phyloP scores from a whole-genome alignment of 2,888 invertebrate genomes.

The Mythimna albipuncta region DNA sequence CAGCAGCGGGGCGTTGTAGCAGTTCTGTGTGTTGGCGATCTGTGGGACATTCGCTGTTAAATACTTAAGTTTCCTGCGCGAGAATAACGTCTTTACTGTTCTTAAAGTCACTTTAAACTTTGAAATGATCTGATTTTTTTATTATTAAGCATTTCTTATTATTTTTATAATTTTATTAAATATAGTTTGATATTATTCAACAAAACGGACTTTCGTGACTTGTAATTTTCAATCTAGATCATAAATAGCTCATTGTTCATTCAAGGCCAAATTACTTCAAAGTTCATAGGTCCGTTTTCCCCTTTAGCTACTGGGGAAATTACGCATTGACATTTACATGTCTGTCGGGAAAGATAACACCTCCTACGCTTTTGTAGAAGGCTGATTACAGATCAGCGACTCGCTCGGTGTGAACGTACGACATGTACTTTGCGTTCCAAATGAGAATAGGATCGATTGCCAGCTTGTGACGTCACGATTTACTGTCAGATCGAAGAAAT shows the following conservation, averaged over 20 bases:
- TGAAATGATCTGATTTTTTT: neutral
- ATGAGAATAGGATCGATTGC: too few relatives aligned
- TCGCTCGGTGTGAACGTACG: slow-evolving; percentile 4
- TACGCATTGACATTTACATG: slow-evolving; percentile 43
- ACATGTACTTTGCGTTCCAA: neutral
- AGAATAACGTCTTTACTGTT: neutral
- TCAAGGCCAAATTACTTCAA: slow-evolving; percentile 19
- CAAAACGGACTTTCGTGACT: neutral
- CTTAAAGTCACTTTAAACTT: too few relatives aligned
- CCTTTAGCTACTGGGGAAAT: slow-evolving; percentile 7
- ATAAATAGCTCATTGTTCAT: neutral
- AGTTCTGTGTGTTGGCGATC: slow-evolving; percentile 83
- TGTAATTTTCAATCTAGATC: neutral
- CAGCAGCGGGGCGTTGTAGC: slow-evolving; percentile 86
- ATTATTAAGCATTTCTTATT: too few relatives aligned
- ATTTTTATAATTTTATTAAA: too few relatives aligned
- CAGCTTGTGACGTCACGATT: too few relatives aligned
- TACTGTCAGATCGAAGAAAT: too few relatives aligned
- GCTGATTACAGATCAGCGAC: slow-evolving; percentile 36
- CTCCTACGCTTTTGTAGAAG: slow-evolving; percentile 31
- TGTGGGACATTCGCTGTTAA: slow-evolving; percentile 52
- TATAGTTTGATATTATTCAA: too few relatives aligned
- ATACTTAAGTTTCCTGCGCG: too few relatives aligned
- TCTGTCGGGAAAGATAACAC: slow-evolving; percentile 22
- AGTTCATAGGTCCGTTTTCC: slow-evolving; percentile 16